phyloP scores from a whole-genome alignment of 2,888 invertebrate species.

The Flexamia atlantica region DNA sequence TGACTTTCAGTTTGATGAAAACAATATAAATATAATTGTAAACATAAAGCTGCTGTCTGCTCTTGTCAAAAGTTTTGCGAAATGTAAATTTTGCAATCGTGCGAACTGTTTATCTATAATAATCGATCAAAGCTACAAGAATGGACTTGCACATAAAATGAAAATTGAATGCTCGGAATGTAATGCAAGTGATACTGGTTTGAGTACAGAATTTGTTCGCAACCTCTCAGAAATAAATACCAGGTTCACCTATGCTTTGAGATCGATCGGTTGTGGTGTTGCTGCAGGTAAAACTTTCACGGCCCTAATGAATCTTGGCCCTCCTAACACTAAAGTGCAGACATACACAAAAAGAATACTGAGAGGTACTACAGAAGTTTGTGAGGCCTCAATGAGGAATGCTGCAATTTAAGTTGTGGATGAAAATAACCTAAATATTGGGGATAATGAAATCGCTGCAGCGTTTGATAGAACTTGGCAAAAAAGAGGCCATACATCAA shows the following conservation, averaged over 20 bases:
- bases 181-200: not conserved
- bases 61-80: not conserved
- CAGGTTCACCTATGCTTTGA: not conserved
- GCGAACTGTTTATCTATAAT: not conserved
- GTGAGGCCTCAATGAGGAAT: slow-evolving; percentile 48
- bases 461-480: slow-evolving; percentile 26
- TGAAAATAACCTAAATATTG: slow-evolving; percentile 46
- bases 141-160: not conserved
- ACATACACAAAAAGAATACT: slow-evolving; percentile 9
- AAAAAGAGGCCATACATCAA: slow-evolving; percentile 26
- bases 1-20: not conserved
- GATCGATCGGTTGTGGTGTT: slow-evolving; percentile 10
- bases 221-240: not conserved
- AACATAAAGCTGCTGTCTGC: not conserved
- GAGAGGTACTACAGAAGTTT: slow-evolving; percentile 6
- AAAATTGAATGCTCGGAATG: not conserved
- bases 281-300: not conserved
- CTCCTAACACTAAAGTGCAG: slow-evolving; percentile 9
- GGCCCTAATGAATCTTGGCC: slow-evolving; percentile 4
- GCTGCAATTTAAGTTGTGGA: slow-evolving; percentile 29
- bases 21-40: slow-evolving; percentile 1
- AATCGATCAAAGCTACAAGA: not conserved
- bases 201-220: not conserved
- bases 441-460: slow-evolving; percentile 6
- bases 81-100: slow-evolving; percentile 1